Conservation (phyloP, 2,797 vertebrate species). For the Xerus rutilus region DNA sequence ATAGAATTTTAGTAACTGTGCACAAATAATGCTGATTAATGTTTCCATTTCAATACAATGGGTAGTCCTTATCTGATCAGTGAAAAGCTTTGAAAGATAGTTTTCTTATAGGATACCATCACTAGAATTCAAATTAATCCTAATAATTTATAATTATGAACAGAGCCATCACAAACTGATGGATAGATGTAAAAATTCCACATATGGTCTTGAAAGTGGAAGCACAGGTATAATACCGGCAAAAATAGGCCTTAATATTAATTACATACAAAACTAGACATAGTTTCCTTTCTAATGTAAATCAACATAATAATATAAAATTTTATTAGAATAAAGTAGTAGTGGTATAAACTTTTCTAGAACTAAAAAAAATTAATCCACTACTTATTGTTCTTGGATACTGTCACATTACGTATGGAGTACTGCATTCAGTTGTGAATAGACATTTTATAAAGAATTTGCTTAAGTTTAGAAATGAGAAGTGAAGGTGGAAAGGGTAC, state of each 20-base stretch:
- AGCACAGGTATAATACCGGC: background rate
- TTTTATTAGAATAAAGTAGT: background rate
- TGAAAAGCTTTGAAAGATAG: background rate
- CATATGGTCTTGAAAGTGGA: background rate
- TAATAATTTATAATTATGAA: background rate
- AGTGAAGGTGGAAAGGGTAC: background rate
- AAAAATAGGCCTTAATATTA: background rate
- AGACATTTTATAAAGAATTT: background rate
- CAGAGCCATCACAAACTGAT: background rate
- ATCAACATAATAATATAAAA: background rate
- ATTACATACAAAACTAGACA: background rate
- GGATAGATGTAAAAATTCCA: background rate
- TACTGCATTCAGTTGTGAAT: background rate
- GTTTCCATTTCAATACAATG: background rate
- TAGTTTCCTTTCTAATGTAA: background rate
- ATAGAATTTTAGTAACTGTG: background rate
- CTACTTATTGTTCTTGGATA: background rate
- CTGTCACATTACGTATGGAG: background rate
- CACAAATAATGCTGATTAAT: background rate
- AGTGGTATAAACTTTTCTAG: background rate
- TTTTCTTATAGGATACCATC: background rate
- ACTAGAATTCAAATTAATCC: background rate
- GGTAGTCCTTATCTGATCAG: background rate
- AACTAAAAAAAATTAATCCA: background rate
- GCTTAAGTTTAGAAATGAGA: background rate